Base-by-base conservation (phyloP, 2,888 invertebrate species). In the Micropterix aruncella region DNA sequence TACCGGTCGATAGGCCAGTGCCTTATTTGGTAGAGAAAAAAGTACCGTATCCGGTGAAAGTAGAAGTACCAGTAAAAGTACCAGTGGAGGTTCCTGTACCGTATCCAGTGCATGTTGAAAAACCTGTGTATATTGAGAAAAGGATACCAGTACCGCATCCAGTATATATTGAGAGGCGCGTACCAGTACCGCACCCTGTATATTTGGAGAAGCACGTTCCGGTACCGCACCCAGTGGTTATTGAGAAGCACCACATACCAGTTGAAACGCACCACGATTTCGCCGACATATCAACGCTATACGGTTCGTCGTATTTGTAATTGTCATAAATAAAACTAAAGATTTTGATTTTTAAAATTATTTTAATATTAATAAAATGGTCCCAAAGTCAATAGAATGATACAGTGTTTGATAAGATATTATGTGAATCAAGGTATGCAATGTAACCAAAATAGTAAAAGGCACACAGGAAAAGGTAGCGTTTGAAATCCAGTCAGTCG, bases 111-210 rank as follows among this genome's bases (percentile, higher is more conserved):
- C 65, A 69, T 2, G 74, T 75, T 2, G 69, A 74, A 52, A 70
- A 65, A 37, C 73, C 77, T 16, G 77, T 78, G 4, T 68, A 73
- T 39, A 67, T 77, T 1, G 66, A 73, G 46, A 68, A 74, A 19
- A 72, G 70, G 1, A 73, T 75, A 14, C 70, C 71, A n/a, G 75
- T 79, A 2, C 74, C 77, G 12, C 69, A 74, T 0, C 78, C 79
- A 1, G 73, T 79, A 9, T 59, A 70, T 44, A 70, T 80, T 0
- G 73, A 75, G 47, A 69, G 73, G 52, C 73, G 73, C 43, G 65
- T 74, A 9, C 57, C 64, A 0, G 66, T 70, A 0, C 67, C 66
- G 0, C 67, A 68, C 38, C 60, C 60, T 2, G 58, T 60, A 1
- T 55, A 57, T 1, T 56, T 59, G 2, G 55, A 58, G 38, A 52